A percentile compares a stretch with the other conserved stretches of the same genome.
phyloP scores from a whole-genome alignment of 2,888 invertebrate species.

The Cosmia trapezina region DNA sequence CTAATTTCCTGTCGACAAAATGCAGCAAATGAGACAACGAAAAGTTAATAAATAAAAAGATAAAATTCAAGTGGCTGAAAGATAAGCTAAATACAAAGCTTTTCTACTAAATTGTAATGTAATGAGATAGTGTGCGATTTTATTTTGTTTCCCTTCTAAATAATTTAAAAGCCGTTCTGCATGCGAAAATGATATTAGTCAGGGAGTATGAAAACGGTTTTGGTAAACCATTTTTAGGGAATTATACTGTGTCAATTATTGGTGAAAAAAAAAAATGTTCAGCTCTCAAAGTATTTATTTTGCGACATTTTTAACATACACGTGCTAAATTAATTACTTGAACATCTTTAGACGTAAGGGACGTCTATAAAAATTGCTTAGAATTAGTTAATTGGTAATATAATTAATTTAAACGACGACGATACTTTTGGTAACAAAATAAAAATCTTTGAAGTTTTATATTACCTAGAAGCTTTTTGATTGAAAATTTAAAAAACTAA shows the following conservation, averaged over 20 bases:
- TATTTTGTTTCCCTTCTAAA: slow-evolving; percentile 10
- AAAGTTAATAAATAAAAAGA: not conserved
- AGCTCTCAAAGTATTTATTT: not conserved
- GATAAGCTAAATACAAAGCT: not conserved
- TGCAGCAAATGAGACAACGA: not conserved
- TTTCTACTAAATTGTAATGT: slow-evolving; percentile 18
- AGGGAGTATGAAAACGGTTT: not conserved
- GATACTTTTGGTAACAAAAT: not conserved
- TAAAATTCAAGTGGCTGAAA: not conserved
- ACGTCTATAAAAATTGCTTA: not conserved
- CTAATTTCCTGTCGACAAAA: not conserved
- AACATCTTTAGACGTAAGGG: not conserved
- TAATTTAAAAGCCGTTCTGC: not conserved
- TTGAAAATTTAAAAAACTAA: slow-evolving; percentile 39
- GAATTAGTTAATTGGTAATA: not conserved
- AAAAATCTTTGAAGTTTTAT: slow-evolving; percentile 17
- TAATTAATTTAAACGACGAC: slow-evolving; percentile 12
- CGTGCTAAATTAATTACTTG: not conserved
- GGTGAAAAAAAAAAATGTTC: not conserved
- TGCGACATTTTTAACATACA: not conserved
- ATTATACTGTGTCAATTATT: not conserved
- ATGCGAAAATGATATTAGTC: slow-evolving; percentile 13
- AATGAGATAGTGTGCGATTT: slow-evolving; percentile 29
- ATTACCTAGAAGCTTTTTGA: slow-evolving; percentile 26
- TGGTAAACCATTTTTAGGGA: not conserved